Evolutionary conservation across 2,888 invertebrate genomes (phyloP).

Genomic region (Calameuta filiformis): DNA sequence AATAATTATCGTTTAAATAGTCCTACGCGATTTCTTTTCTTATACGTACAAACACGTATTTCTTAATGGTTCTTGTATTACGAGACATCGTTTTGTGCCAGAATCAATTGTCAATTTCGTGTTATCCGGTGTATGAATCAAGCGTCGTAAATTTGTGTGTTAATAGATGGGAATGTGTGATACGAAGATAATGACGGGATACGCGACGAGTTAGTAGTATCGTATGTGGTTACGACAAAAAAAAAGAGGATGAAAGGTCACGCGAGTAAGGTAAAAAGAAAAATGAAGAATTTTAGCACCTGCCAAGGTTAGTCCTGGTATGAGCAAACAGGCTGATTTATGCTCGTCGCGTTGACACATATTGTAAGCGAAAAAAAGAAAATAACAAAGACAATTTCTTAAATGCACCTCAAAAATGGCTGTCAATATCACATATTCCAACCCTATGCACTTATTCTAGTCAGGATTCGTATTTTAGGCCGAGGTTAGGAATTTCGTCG

Average conservation of each 20-base stretch:
- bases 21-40: background rate
- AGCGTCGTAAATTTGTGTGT: background rate
- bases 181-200: background rate
- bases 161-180: background rate
- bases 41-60: background rate
- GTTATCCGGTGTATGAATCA: background rate
- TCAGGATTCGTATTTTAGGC: background rate
- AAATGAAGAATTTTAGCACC: constrained; percentile 53
- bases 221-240: background rate
- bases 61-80: background rate
- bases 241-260: background rate
- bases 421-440: background rate
- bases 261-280: background rate
- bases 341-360: background rate
- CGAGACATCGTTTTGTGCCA: background rate
- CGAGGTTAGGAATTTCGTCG: background rate
- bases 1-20: background rate
- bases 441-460: background rate
- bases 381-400: background rate
- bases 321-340: background rate
- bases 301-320: constrained; percentile 44
- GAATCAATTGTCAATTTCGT: background rate
- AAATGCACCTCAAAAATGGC: background rate
- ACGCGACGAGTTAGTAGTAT: background rate
- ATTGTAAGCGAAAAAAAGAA: background rate